Evolutionary conservation across 2,797 vertebrate species (phyloP).

Genomic region (Poeciliopsis paucimaculata): DNA sequence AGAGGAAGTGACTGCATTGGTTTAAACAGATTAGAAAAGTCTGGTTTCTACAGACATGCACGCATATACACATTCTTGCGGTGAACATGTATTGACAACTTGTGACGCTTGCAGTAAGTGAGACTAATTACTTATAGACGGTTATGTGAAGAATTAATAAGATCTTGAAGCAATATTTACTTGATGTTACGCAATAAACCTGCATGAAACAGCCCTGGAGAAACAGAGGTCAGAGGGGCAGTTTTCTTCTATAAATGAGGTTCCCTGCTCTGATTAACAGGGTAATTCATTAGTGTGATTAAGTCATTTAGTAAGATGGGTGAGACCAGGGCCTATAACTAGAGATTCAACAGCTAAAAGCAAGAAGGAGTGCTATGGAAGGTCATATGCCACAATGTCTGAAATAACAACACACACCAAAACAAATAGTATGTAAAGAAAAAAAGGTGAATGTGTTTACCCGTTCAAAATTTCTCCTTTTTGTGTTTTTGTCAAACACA

Average conservation of each 20-base stretch:
- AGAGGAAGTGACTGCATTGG: constrained; percentile 76
- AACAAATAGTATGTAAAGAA: neutral
- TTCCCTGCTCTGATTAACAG: constrained; percentile 84
- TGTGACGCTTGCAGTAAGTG: constrained; percentile 71
- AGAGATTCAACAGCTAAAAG: constrained; percentile 66
- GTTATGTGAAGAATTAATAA: constrained; percentile 77
- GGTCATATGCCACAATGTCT: constrained; percentile 13
- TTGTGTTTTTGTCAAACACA: neutral
- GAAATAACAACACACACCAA: neutral
- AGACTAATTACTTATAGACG: constrained; percentile 81
- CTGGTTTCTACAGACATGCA: constrained; percentile 21
- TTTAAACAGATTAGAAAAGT: constrained; percentile 76
- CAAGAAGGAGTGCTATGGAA: constrained; percentile 65
- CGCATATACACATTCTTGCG: constrained; percentile 25
- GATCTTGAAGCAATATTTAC: constrained; percentile 83
- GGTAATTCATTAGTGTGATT: constrained; percentile 85
- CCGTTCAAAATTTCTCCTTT: neutral
- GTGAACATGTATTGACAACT: constrained; percentile 61
- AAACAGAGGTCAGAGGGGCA: constrained; percentile 80
- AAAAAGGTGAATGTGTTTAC: neutral
- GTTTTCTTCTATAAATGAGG: constrained; percentile 80
- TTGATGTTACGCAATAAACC: constrained; percentile 80
- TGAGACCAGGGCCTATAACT: constrained; percentile 74
- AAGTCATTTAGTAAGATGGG: constrained; percentile 78
- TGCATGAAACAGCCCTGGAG: constrained; percentile 78